Evolutionary conservation across 2,888 invertebrate genomes (phyloP).

Genomic region (Diaprepes abbreviatus): DNA sequence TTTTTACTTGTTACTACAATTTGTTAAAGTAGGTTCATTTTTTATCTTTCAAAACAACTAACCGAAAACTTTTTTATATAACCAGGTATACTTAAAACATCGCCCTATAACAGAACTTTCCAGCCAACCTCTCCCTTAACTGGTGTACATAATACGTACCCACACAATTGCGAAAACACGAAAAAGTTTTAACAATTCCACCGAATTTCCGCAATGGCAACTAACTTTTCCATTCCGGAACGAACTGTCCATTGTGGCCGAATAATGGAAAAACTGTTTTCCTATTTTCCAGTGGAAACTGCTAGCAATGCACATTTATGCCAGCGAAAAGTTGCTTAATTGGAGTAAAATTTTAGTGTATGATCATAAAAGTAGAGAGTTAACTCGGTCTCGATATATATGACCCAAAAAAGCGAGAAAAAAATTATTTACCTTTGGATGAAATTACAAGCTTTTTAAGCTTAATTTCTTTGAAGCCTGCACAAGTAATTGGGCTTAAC

Average conservation of each 20-base stretch:
- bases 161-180: constrained; percentile 31
- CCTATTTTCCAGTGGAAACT: constrained; percentile 29
- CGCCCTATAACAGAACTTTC: not conserved
- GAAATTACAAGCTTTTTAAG: too few species aligned
- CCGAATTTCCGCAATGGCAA: constrained; percentile 40
- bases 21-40: too few species aligned
- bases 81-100: not conserved
- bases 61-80: not conserved
- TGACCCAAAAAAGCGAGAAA: too few species aligned
- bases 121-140: not conserved
- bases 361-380: not conserved
- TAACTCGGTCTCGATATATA: too few species aligned
- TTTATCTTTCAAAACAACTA: too few species aligned
- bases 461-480: too few species aligned
- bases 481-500: too few species aligned
- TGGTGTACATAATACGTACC: constrained; percentile 1
- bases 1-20: too few species aligned
- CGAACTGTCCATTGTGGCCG: constrained; percentile 41
- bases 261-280: constrained; percentile 45
- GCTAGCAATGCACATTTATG: constrained; percentile 29
- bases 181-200: constrained; percentile 39
- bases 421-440: too few species aligned
- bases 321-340: constrained; percentile 30
- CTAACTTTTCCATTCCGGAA: constrained; percentile 41
- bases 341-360: constrained; percentile 29